phyloP scores from a whole-genome alignment of 2,888 invertebrate species.

The Callyntrura guangdongensis region DNA sequence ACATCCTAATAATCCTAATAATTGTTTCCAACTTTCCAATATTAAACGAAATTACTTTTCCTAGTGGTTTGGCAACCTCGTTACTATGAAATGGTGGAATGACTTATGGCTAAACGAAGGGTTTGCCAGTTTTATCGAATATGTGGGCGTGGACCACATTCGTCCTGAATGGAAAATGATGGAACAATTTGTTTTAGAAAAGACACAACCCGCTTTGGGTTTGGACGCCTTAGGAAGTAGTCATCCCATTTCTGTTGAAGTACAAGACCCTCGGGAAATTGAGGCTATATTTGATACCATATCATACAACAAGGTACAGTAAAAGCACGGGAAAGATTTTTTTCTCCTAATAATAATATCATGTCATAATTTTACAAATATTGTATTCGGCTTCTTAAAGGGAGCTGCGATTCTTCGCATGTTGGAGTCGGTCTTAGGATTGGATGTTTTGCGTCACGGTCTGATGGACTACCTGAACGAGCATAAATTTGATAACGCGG shows the following conservation, averaged over 20 bases:
- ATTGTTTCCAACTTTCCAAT: conserved; percentile 39
- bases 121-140: conserved; percentile 93
- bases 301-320: conserved; percentile 92
- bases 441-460: conserved; percentile 89
- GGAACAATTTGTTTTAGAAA: conserved; percentile 90
- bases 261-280: conserved; percentile 90
- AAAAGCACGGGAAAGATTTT: conserved; percentile 85
- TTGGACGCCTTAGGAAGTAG: conserved; percentile 90
- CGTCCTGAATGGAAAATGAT: conserved; percentile 90
- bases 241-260: conserved; percentile 90
- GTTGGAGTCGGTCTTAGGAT: conserved; percentile 90
- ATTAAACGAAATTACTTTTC: too few relatives aligned
- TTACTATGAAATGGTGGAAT: conserved; percentile 97
- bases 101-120: conserved; percentile 94
- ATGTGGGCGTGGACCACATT: conserved; percentile 90
- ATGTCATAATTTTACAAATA: too few relatives aligned
- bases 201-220: conserved; percentile 90
- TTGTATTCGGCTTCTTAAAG: conserved; percentile 85
- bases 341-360: too few relatives aligned
- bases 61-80: conserved; percentile 97
- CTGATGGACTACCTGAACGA: conserved; percentile 90
- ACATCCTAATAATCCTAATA: neutral
- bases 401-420: conserved; percentile 91
- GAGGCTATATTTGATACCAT: conserved; percentile 92
- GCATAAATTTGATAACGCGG: conserved; percentile 91